phyloP scores from a whole-genome alignment of 2,797 vertebrate genomes.

The Spinibarbus caldwelli region DNA sequence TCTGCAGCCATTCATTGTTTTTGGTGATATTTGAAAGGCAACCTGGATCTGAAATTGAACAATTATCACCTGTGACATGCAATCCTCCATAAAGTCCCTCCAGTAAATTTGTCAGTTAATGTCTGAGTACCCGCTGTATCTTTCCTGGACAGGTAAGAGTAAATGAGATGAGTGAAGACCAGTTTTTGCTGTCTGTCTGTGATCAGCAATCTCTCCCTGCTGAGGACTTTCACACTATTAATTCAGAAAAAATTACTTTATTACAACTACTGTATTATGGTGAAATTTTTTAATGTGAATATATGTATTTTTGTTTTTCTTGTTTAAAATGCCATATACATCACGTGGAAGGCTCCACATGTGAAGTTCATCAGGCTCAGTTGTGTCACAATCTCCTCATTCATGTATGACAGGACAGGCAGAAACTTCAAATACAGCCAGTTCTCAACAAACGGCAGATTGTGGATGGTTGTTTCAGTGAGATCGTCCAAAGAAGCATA shows the following conservation, averaged over 20 bases:
- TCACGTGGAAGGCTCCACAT: slow-evolving; percentile 27
- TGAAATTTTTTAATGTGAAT: no score
- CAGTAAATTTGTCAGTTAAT: not conserved
- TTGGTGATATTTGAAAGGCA: slow-evolving; percentile 53
- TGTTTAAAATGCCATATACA: not conserved
- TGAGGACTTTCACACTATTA: not conserved
- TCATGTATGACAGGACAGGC: slow-evolving; percentile 14
- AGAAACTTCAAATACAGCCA: slow-evolving; percentile 44
- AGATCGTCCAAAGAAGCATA: not conserved
- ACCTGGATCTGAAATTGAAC: slow-evolving; percentile 58
- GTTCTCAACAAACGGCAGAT: slow-evolving; percentile 10
- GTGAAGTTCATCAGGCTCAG: slow-evolving; percentile 33
- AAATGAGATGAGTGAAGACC: slow-evolving; percentile 29
- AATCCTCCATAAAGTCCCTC: no score
- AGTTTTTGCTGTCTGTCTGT: not conserved
- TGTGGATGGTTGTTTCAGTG: not conserved
- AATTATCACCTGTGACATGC: not conserved
- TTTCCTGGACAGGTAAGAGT: slow-evolving; percentile 22
- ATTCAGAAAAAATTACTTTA: not conserved
- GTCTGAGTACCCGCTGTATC: slow-evolving; percentile 21
- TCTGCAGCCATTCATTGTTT: slow-evolving; percentile 58
- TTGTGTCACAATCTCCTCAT: slow-evolving; percentile 1
- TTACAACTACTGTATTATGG: no score
- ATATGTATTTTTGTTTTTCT: no score
- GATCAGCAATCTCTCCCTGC: not conserved